A percentile compares a stretch with the other conserved stretches of the same genome.
These are phyloP conservation scores for Ranitomeya variabilis DNA, from an alignment of 2,113 vertebrate genomes.

Conservation along the genomic window DNA sequence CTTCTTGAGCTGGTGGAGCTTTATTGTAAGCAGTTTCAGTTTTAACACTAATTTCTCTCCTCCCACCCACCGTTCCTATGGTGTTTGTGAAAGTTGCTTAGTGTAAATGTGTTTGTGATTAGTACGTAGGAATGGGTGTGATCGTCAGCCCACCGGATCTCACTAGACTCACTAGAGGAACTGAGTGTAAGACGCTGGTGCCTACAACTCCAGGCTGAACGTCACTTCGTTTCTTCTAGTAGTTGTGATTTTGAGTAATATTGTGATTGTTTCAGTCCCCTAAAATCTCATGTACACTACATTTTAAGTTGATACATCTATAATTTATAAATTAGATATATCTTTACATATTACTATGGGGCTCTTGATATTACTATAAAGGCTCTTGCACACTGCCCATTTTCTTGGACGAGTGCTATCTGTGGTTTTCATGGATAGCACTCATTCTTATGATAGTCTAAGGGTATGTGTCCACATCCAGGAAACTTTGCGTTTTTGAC, in stretches of 20 bases:
- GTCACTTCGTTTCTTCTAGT: too few relatives aligned
- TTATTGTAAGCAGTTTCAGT: too few relatives aligned
- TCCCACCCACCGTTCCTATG: not conserved
- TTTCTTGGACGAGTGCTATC: too few relatives aligned
- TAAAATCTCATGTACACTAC: not conserved
- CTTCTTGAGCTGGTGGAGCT: not conserved
- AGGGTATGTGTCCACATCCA: too few relatives aligned
- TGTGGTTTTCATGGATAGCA: too few relatives aligned
- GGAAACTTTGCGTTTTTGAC: too few relatives aligned
- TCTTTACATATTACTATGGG: too few relatives aligned
- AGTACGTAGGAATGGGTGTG: slow-evolving; percentile 48
- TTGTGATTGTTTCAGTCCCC: not conserved
- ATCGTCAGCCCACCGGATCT: slow-evolving; percentile 28
- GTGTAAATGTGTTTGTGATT: slow-evolving; percentile 41
- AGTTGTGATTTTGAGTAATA: not conserved
- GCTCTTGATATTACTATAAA: too few relatives aligned
- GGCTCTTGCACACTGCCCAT: too few relatives aligned
- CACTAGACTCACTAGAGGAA: slow-evolving; percentile 49
- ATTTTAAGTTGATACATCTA: not conserved
- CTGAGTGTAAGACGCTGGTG: slow-evolving; percentile 28
- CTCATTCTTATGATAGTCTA: too few relatives aligned
- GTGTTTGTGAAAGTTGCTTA: slow-evolving; percentile 36
- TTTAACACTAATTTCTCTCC: not conserved
- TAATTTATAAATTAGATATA: too few relatives aligned
- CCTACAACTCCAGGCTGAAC: not conserved